phyloP scores from a whole-genome alignment of 1,140 invertebrate genomes.

The Pseudomyrmex cubaensis region DNA sequence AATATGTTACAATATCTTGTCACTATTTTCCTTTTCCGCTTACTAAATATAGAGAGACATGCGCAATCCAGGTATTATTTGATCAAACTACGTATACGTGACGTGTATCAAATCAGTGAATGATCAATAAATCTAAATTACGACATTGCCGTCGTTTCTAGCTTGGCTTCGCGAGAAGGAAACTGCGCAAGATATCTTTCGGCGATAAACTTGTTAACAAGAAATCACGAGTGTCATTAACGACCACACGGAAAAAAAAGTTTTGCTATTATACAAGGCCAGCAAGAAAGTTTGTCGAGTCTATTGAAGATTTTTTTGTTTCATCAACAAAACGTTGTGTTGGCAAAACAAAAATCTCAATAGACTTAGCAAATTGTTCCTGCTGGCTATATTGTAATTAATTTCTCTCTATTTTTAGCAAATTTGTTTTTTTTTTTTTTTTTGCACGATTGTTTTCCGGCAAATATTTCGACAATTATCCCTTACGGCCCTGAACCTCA shows the following conservation, averaged over 20 bases:
- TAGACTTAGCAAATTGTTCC: not conserved
- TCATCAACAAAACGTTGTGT: not conserved
- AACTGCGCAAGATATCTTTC: not conserved
- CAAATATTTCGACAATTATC: constrained; percentile 35
- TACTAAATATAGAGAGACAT: not conserved
- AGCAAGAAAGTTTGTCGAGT: too few relatives aligned
- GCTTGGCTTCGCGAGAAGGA: not conserved
- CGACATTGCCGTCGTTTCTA: not conserved
- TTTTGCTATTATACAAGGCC: too few relatives aligned
- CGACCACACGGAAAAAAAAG: too few relatives aligned
- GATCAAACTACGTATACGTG: too few relatives aligned
- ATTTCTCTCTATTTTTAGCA: not conserved
- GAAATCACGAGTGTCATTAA: not conserved
- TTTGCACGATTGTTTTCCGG: not conserved
- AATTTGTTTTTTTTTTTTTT: not conserved
- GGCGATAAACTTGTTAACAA: not conserved
- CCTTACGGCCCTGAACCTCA: constrained; percentile 72
- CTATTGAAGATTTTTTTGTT: not conserved
- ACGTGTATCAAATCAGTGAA: not conserved
- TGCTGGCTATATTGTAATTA: too few relatives aligned
- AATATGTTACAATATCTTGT: too few relatives aligned
- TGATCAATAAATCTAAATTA: constrained; percentile 15
- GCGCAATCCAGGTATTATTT: too few relatives aligned
- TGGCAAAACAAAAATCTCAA: too few relatives aligned
- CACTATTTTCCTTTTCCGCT: not conserved